Conservation (phyloP, 2,888 invertebrate genomes). For the Monochamus alternatus region DNA sequence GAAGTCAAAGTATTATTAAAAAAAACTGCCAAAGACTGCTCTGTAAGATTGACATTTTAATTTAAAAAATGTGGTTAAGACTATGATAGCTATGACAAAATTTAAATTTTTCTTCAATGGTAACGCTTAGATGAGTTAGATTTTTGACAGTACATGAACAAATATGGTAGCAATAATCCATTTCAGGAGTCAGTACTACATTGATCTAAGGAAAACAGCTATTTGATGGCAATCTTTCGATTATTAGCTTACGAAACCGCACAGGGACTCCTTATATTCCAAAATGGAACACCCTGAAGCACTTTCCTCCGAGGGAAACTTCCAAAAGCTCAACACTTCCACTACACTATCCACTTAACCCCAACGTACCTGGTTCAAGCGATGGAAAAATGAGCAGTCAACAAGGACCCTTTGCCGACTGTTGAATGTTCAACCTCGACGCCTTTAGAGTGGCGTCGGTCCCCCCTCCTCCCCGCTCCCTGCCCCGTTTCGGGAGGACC, state of each 20-base stretch:
- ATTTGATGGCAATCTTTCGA: slow-evolving; percentile 3
- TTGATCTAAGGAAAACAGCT: neutral
- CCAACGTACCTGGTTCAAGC: slow-evolving; percentile 67
- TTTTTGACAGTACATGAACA: too few relatives aligned
- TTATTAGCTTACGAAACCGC: slow-evolving; percentile 7
- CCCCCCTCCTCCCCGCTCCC: slow-evolving; percentile 35
- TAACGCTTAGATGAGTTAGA: too few relatives aligned
- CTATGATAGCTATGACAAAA: too few relatives aligned
- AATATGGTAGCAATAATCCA: too few relatives aligned
- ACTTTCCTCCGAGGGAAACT: neutral
- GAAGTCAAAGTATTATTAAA: too few relatives aligned
- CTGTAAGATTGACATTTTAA: too few relatives aligned
- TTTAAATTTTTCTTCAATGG: too few relatives aligned
- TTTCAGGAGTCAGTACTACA: too few relatives aligned
- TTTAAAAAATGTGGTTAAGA: too few relatives aligned
- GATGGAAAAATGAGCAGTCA: slow-evolving; percentile 72
- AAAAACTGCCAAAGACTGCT: too few relatives aligned
- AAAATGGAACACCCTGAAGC: slow-evolving; percentile 3
- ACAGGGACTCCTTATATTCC: neutral
- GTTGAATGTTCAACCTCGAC: slow-evolving; percentile 60
- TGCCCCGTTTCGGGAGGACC: slow-evolving; percentile 46
- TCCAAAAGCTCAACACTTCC: slow-evolving; percentile 40
- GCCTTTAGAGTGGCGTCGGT: slow-evolving; percentile 43
- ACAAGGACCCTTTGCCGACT: slow-evolving; percentile 77
- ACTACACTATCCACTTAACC: slow-evolving; percentile 38